A percentile compares a stretch with the other conserved stretches of the same genome.
Evolutionary conservation across 2,113 vertebrate species (phyloP).

Genomic region (Brachyistius frenatus): DNA sequence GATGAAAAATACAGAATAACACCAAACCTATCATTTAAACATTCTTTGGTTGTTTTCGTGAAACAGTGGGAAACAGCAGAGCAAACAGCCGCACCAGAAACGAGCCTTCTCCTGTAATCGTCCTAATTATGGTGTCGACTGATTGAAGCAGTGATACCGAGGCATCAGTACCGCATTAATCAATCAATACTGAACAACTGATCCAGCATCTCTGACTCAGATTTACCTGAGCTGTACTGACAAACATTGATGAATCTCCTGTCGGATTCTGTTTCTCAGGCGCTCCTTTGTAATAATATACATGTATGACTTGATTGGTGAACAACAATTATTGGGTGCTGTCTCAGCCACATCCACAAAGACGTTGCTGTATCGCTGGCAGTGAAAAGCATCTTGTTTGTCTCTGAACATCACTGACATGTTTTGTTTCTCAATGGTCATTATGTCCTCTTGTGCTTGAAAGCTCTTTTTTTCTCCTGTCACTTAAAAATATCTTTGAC

Average conservation of each 20-base stretch:
- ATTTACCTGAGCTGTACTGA: slow-evolving; percentile 10
- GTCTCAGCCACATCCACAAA: slow-evolving; percentile 7
- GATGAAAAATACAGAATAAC: too few species aligned
- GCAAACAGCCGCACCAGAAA: not conserved
- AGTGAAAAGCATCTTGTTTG: slow-evolving; percentile 31
- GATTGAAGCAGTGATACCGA: slow-evolving; percentile 18
- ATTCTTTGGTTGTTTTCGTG: too few species aligned
- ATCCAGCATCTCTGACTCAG: slow-evolving; percentile 9
- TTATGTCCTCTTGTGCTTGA: slow-evolving; percentile 26
- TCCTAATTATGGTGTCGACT: slow-evolving; percentile 9
- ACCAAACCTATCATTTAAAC: too few species aligned
- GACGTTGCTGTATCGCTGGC: not conserved
- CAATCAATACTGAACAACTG: slow-evolving; percentile 16
- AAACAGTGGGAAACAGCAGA: too few species aligned
- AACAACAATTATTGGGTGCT: slow-evolving; percentile 3
- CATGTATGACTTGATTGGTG: slow-evolving; percentile 15
- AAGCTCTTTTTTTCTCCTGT: not conserved
- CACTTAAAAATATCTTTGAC: slow-evolving; percentile 4
- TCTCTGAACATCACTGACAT: slow-evolving; percentile 7
- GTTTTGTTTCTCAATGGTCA: slow-evolving; percentile 8
- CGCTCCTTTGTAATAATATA: not conserved
- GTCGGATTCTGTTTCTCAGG: slow-evolving; percentile 22
- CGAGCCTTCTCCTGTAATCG: not conserved
- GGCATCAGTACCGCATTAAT: not conserved
- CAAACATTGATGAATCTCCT: slow-evolving; percentile 14